phyloP scores from a whole-genome alignment of 2,797 vertebrate species.

The Pseudopleuronectes americanus region DNA sequence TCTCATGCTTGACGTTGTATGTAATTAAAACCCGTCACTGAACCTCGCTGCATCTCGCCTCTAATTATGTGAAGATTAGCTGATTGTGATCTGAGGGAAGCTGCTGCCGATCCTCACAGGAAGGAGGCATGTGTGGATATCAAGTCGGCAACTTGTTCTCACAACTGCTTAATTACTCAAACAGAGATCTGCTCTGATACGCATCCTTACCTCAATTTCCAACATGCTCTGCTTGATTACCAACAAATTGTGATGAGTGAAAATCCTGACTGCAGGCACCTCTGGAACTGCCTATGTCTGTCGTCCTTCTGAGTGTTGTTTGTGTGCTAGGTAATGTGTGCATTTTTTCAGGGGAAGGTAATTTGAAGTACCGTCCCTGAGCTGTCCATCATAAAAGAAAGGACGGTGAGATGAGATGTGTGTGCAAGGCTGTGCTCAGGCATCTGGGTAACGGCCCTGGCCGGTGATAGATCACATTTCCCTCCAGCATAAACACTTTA shows the following conservation, averaged over 20 bases:
- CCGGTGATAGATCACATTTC: slow-evolving; percentile 69
- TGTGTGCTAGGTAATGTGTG: slow-evolving; percentile 6
- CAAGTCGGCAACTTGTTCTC: slow-evolving; percentile 33
- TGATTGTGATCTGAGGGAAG: slow-evolving; percentile 51
- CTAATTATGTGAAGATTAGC: slow-evolving; percentile 62
- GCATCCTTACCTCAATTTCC: slow-evolving; percentile 15
- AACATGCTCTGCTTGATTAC: slow-evolving; percentile 24
- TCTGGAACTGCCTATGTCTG: neutral
- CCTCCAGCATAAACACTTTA: slow-evolving; percentile 67
- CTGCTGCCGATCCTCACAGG: slow-evolving; percentile 38
- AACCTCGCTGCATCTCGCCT: slow-evolving; percentile 48
- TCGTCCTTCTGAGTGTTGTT: slow-evolving; percentile 13
- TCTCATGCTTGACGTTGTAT: slow-evolving; percentile 54
- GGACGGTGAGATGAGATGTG: slow-evolving; percentile 62
- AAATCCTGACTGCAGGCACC: neutral
- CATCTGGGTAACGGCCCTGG: slow-evolving; percentile 60
- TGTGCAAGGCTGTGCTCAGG: slow-evolving; percentile 57
- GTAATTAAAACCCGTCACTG: slow-evolving; percentile 72
- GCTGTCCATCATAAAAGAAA: slow-evolving; percentile 47
- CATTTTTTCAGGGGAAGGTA: slow-evolving; percentile 33
- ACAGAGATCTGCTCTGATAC: slow-evolving; percentile 44
- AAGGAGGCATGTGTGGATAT: slow-evolving; percentile 24
- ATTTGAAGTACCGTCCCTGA: slow-evolving; percentile 52
- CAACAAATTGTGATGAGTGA: slow-evolving; percentile 9
- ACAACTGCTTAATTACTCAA: slow-evolving; percentile 44